Evolutionary conservation across 2,113 vertebrate genomes (phyloP), one percentile per base, ranked within the genome.

Genomic region (Nyctereutes procyonoides): DNA sequence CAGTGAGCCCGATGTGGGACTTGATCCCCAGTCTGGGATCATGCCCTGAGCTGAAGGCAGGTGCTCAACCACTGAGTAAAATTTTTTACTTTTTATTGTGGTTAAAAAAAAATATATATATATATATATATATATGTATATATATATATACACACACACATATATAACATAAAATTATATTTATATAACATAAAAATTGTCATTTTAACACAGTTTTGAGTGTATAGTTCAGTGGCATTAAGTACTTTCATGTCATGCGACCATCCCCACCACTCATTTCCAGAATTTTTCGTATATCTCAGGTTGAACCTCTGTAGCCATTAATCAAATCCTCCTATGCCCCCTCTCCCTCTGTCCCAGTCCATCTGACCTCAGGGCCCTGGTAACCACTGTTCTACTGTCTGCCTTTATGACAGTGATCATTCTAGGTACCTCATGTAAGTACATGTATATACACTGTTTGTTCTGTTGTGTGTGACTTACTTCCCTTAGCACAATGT

Each of bases 401-500:
- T 38, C 26, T 84, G 43, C 56, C 48, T 65, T 63, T 9, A 1
- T 15, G 24, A 83, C 28, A n/a, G 58, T 51, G 43, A 73, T 73
- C 38, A 0, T 16, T 11, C 6, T n/a, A 24, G 2, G 22, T 35
- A 5, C 62, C 22, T 56, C 43, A 9, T 12, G 0, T 69, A 48
- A 63, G n/a, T n/a, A n/a, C n/a, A n/a, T n/a, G n/a, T n/a, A n/a
- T 67, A 14, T 16, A 5, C 17, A 20, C 2, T 86, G 26, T 74
- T 19, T 86, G 26, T 74, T 19, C 14, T 62, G 53, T 67, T 55
- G 69, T 56, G 28, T 22, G n/a, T 55, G 81, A 11, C 35, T 85
- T 48, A 38, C 35, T 87, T 90, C 55, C 69, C 43, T 90, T 73
- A 77, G 74, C 14, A 26, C 69, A 26, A 13, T 24, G n/a, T 76